Base-by-base conservation (phyloP, 1,140 invertebrate genomes). In the Saccostrea cuccullata region DNA sequence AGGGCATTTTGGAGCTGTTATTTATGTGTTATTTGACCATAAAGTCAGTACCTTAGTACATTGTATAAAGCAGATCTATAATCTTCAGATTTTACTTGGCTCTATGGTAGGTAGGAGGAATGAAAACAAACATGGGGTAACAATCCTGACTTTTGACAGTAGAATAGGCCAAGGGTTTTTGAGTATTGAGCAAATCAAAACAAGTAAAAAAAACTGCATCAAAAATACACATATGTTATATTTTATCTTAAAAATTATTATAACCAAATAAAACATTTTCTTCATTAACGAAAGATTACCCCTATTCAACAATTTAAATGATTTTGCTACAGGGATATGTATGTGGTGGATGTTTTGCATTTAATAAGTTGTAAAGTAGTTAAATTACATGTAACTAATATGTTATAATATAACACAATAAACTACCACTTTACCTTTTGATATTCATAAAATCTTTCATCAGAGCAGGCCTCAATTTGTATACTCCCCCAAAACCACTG, bases 401-500 rank as follows among this genome's bases (percentile, higher is more conserved):
- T 13, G 58, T 60, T 20, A 60, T 60, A 20, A 64, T 20, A 64
- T 6, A 64, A 64, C 17, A 64, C 30, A 20, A 64, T 20, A 17
- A 11, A 84, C 11, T 84, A 56, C 88, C 83, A 23, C 5, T 23
- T 84, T 90, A 93, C 92, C 91, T 93, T 92, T 82, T 93, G 91
- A 90, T 93, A 94, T 85, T 91, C 95, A 95, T 98, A 98, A 88
- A 98, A 97, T 91, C 97, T 97, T 94, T 99, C 98, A 93, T 97
- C 97, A 70, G 98, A 97, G 94, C 98, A 98, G 90, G 97, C 97
- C 92, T 98, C 97, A 96, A 99, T 98, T 95, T 99, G 98, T 85
- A 99, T 97, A 67, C 98, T 98, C 0, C 97, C 97, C 98, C 98
- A 99, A 95, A 99, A 99, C 98, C 98, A 99, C 95, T 99, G 17